phyloP scores from a whole-genome alignment of 2,113 vertebrate species.

The Proteles cristata region DNA sequence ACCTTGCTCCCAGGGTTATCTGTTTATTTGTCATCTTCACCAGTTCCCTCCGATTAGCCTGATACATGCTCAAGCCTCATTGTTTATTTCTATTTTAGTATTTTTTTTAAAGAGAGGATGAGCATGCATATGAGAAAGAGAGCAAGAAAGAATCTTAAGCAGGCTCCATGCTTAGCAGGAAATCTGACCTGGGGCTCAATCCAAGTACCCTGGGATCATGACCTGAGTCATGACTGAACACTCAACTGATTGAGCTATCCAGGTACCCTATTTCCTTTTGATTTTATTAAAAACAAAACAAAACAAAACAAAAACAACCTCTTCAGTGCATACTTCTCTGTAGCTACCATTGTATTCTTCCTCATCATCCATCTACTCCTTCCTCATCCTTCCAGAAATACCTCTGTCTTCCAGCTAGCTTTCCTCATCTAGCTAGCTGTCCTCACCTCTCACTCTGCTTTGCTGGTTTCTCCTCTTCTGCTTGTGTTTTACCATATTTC shows the following conservation, averaged over 20 bases:
- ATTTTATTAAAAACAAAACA: neutral
- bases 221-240: too few relatives aligned
- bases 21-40: neutral
- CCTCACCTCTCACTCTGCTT: neutral
- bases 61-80: neutral
- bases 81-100: neutral
- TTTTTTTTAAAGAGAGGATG: too few relatives aligned
- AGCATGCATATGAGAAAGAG: too few relatives aligned
- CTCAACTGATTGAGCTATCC: too few relatives aligned
- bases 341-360: neutral
- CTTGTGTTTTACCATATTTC: neutral
- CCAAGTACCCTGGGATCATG: too few relatives aligned
- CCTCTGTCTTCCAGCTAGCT: neutral
- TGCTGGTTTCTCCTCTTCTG: neutral
- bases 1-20: neutral
- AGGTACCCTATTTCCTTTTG: neutral
- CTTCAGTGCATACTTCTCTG: neutral
- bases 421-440: neutral
- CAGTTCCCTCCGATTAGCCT: neutral
- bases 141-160: too few relatives aligned
- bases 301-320: neutral
- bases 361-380: neutral
- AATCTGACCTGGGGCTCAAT: too few relatives aligned
- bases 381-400: neutral
- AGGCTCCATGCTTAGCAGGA: too few relatives aligned